Percentiles rank a stretch among this genome's conserved stretches.
Conservation (phyloP, 2,797 vertebrate species). For the Myoxocephalus aenaeus region DNA sequence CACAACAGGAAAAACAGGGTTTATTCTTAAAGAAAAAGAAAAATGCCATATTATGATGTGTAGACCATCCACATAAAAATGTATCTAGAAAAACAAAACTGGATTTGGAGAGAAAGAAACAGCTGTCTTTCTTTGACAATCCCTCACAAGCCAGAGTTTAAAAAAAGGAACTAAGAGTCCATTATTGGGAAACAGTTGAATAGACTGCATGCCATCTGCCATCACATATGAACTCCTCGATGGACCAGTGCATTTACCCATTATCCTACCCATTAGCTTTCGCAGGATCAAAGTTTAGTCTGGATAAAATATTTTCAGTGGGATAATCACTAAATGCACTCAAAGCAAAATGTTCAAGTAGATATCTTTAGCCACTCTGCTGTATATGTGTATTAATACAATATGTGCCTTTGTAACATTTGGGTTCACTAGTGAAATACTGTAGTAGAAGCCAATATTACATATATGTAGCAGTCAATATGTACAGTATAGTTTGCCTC, state of each 20-base stretch:
- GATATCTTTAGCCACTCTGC: not conserved
- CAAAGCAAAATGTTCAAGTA: not conserved
- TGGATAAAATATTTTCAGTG: conserved; percentile 23
- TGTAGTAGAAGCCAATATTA: not conserved
- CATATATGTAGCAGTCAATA: not conserved
- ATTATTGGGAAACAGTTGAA: conserved; percentile 41
- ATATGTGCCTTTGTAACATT: not conserved
- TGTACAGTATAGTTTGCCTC: not conserved
- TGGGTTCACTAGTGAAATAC: not conserved
- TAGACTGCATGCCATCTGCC: conserved; percentile 1
- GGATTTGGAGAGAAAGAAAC: conserved; percentile 19
- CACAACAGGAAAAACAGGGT: not conserved
- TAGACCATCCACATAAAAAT: not conserved
- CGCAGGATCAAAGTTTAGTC: conserved; percentile 45
- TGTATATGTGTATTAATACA: not conserved
- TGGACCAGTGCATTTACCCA: conserved; percentile 25
- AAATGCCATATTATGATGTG: not conserved
- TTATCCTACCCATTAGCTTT: conserved; percentile 39
- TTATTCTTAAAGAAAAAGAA: not conserved
- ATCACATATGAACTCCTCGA: not conserved
- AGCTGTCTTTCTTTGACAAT: conserved; percentile 3
- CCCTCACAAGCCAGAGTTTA: conserved; percentile 34
- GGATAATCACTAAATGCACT: conserved; percentile 29
- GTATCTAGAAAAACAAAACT: not conserved
- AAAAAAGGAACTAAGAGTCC: conserved; percentile 13